These are phyloP conservation scores for Bimastos eiseni DNA, from an alignment of 2,888 invertebrate species.

Conservation along the genomic window DNA sequence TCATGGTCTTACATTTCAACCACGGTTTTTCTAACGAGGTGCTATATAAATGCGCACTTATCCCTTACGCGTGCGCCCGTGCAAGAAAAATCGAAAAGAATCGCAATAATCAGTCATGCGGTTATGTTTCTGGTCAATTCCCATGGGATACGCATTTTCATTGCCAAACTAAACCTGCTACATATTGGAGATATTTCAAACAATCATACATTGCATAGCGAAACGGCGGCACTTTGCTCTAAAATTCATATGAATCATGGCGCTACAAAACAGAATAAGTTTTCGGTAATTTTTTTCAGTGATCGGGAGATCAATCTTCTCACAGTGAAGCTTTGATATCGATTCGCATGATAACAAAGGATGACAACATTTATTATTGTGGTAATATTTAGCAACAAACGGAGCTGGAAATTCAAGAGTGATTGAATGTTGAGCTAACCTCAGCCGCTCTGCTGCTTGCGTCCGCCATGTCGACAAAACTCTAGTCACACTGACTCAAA, in stretches of 20 bases:
- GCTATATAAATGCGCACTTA: too few species aligned
- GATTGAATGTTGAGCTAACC: neutral
- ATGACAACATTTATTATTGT: neutral
- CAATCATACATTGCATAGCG: neutral
- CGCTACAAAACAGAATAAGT: neutral
- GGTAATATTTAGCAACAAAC: neutral
- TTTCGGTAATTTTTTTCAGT: neutral
- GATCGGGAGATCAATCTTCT: neutral
- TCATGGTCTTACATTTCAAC: too few species aligned
- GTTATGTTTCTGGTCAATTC: too few species aligned
- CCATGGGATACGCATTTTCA: too few species aligned
- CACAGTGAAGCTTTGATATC: neutral
- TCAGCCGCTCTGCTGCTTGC: neutral
- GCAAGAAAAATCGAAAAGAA: too few species aligned
- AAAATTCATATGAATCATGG: neutral
- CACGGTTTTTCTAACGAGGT: too few species aligned
- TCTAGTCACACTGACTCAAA: neutral
- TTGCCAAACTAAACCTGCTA: too few species aligned
- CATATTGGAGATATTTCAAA: neutral
- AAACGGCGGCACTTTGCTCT: neutral
- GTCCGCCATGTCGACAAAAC: slow-evolving; percentile 17
- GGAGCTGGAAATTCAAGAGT: neutral
- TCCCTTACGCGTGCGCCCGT: too few species aligned
- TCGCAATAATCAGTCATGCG: too few species aligned
- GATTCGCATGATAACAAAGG: neutral